phyloP scores from a whole-genome alignment of 1,140 invertebrate genomes.

The Hypsibius dujardini region DNA sequence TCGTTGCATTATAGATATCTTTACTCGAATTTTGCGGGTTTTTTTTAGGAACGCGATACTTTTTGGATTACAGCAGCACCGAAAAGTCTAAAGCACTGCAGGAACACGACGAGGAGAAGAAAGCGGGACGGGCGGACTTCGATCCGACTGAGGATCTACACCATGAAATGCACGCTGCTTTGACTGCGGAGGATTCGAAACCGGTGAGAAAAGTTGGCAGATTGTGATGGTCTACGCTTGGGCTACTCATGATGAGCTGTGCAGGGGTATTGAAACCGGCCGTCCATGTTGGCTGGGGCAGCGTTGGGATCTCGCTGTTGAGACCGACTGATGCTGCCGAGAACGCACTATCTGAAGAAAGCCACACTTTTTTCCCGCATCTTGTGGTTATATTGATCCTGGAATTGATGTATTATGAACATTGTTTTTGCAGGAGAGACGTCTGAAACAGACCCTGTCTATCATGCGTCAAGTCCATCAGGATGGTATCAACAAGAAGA shows the following conservation, averaged over 20 bases:
- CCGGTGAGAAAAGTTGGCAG: background rate
- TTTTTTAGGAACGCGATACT: constrained; percentile 11
- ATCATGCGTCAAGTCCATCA: background rate
- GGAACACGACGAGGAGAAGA: background rate
- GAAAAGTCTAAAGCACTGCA: too few species aligned
- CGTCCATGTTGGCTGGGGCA: too few species aligned
- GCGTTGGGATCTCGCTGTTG: too few species aligned
- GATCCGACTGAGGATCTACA: constrained; percentile 5
- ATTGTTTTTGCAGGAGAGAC: background rate
- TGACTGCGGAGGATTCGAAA: background rate
- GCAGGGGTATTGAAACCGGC: too few species aligned
- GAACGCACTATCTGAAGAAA: too few species aligned
- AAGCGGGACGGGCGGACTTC: background rate
- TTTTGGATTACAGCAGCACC: background rate
- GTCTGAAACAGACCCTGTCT: background rate
- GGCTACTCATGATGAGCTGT: too few species aligned
- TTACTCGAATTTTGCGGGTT: background rate
- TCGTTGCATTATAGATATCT: background rate
- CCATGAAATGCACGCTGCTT: background rate
- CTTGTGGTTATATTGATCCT: background rate
- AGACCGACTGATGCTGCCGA: too few species aligned
- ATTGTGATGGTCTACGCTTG: background rate
- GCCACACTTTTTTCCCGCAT: too few species aligned
- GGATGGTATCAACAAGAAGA: background rate
- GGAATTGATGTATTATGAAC: background rate